Evolutionary conservation across 2,888 invertebrate genomes (phyloP).

Genomic region (Galeruca laticollis): DNA sequence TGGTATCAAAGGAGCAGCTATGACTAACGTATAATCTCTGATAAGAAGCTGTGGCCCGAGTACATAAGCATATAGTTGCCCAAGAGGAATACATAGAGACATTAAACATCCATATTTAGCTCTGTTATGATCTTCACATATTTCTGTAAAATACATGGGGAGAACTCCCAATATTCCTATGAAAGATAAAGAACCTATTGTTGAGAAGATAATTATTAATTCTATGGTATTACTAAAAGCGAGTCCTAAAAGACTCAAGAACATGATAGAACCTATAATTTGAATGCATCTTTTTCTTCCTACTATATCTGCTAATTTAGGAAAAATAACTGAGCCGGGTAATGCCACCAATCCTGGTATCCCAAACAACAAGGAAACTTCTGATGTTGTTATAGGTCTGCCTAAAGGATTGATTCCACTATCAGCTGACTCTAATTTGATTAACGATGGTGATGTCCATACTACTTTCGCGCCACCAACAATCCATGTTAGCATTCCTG

Average conservation of each 20-base stretch:
- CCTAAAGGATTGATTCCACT: neutral
- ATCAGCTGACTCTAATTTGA: neutral
- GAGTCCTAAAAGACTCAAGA: neutral
- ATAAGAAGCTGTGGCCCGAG: neutral
- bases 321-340: constrained; percentile 3
- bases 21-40: neutral
- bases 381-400: constrained; percentile 4
- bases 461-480: neutral
- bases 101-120: constrained; percentile 6
- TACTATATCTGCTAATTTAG: neutral
- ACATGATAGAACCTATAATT: neutral
- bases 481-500: neutral
- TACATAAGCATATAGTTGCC: constrained; percentile 2
- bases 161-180: constrained; percentile 2
- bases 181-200: neutral
- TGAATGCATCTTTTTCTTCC: constrained; percentile 10
- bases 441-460: constrained; percentile 7
- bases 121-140: constrained; percentile 15
- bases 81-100: constrained; percentile 8
- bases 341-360: neutral
- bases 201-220: neutral
- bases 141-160: constrained; percentile 7
- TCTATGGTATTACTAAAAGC: constrained; percentile 6
- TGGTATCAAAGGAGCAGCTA: constrained; percentile 5
- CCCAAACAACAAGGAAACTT: neutral